Evolutionary conservation across 2,888 invertebrate species (phyloP).

Genomic region (Nephrotoma appendiculata): DNA sequence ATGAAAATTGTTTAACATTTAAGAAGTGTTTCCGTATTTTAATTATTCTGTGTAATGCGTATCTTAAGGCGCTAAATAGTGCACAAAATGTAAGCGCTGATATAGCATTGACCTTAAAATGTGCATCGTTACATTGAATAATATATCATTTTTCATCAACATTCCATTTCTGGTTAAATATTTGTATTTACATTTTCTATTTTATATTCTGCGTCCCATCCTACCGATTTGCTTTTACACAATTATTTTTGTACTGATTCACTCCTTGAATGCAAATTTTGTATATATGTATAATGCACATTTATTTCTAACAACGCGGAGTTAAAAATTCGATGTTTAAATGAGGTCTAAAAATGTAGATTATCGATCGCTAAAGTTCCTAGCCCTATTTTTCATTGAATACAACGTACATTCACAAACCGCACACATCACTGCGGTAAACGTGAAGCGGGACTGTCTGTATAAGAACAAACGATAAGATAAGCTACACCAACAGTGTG

Average conservation of each 20-base stretch:
- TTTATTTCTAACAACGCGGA: no score
- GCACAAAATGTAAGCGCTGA: background rate
- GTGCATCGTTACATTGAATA: background rate
- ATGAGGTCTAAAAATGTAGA: background rate
- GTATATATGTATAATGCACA: no score
- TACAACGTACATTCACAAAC: background rate
- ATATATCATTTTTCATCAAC: background rate
- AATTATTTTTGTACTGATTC: no score
- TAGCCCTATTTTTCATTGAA: background rate
- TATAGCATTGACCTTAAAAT: background rate
- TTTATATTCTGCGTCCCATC: background rate
- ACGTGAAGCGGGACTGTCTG: background rate
- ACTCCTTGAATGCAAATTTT: no score
- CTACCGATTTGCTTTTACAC: no score
- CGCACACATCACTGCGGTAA: background rate
- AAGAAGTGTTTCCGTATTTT: background rate
- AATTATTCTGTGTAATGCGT: background rate
- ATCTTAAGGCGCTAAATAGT: background rate
- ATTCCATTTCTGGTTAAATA: background rate
- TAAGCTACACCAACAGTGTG: background rate
- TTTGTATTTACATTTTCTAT: background rate
- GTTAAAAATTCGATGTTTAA: no score
- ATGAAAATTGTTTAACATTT: no score
- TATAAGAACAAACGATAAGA: background rate
- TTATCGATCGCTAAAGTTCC: background rate